A percentile compares a stretch with the other conserved stretches of the same genome.
Evolutionary conservation across 2,113 vertebrate species (phyloP).

Genomic region (Pardalotus punctatus): DNA sequence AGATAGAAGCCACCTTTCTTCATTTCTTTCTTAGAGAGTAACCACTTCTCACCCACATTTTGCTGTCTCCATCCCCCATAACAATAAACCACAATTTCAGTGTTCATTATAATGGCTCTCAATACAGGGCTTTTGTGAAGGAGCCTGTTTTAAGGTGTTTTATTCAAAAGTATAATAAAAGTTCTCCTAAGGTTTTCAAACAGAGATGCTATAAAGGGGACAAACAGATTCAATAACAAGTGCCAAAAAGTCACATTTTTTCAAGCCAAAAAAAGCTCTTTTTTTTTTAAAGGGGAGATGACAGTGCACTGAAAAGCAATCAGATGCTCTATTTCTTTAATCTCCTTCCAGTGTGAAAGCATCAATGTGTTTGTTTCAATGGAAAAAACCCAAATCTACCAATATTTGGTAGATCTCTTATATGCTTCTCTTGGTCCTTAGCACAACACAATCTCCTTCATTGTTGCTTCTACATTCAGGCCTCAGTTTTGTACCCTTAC

Average conservation of each 20-base stretch:
- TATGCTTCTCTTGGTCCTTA: not conserved
- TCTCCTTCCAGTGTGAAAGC: not conserved
- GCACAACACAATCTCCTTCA: not conserved
- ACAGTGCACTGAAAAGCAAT: not conserved
- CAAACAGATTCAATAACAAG: not conserved
- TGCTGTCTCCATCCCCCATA: not conserved
- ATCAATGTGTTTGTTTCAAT: not conserved
- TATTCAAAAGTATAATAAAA: slow-evolving; percentile 15
- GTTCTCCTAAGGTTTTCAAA: not conserved
- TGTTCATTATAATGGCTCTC: not conserved
- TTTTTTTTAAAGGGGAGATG: not conserved
- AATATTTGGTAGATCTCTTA: not conserved
- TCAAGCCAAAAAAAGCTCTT: not conserved
- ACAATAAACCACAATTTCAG: not conserved
- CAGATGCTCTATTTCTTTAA: not conserved
- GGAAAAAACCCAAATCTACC: not conserved
- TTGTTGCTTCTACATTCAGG: not conserved
- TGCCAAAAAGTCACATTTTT: not conserved
- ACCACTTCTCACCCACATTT: not conserved
- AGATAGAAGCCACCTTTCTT: not conserved
- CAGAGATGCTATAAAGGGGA: not conserved
- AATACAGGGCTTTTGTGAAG: not conserved
- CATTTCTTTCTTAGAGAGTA: not conserved
- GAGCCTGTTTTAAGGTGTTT: not conserved
- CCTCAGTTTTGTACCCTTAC: not conserved